Percentiles rank a stretch among this genome's conserved stretches.
These are phyloP conservation scores for Seriola rivoliana DNA, from an alignment of 2,113 vertebrate genomes.

Conservation along the genomic window DNA sequence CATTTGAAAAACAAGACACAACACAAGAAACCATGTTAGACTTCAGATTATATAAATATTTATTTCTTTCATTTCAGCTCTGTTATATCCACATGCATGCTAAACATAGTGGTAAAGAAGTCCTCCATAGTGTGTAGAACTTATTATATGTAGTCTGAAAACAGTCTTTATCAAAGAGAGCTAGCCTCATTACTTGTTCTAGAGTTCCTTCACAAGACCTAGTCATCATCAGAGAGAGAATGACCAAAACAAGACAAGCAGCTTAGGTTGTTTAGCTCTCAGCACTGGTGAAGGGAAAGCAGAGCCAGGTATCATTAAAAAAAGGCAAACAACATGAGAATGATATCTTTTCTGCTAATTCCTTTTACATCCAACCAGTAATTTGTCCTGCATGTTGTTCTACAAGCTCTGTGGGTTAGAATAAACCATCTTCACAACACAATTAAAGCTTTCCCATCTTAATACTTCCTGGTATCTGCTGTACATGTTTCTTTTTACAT, in stretches of 20 bases:
- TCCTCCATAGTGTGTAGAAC: slow-evolving; percentile 44
- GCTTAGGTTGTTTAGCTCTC: slow-evolving; percentile 18
- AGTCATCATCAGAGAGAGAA: slow-evolving; percentile 23
- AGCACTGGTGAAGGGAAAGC: slow-evolving; percentile 22
- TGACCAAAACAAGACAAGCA: not conserved
- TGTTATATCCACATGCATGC: slow-evolving; percentile 80
- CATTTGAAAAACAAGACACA: not conserved
- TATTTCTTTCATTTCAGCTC: slow-evolving; percentile 79
- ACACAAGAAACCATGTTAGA: slow-evolving; percentile 7
- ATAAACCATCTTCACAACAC: slow-evolving; percentile 39
- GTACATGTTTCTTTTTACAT: slow-evolving; percentile 14
- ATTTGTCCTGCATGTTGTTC: slow-evolving; percentile 22
- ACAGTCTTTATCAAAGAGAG: slow-evolving; percentile 56
- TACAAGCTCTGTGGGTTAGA: slow-evolving; percentile 27
- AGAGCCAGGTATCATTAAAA: slow-evolving; percentile 37
- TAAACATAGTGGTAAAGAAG: slow-evolving; percentile 69
- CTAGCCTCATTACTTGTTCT: slow-evolving; percentile 9
- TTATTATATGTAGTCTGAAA: slow-evolving; percentile 24
- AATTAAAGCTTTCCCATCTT: slow-evolving; percentile 13
- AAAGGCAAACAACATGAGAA: slow-evolving; percentile 44
- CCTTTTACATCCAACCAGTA: not conserved
- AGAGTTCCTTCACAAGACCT: slow-evolving; percentile 12
- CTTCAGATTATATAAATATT: slow-evolving; percentile 81
- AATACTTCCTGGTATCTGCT: slow-evolving; percentile 35
- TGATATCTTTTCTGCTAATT: not conserved